A percentile compares a stretch with the other conserved stretches of the same genome.
Conservation (phyloP, 2,888 invertebrate genomes). For the Bhutanitis thaidina region DNA sequence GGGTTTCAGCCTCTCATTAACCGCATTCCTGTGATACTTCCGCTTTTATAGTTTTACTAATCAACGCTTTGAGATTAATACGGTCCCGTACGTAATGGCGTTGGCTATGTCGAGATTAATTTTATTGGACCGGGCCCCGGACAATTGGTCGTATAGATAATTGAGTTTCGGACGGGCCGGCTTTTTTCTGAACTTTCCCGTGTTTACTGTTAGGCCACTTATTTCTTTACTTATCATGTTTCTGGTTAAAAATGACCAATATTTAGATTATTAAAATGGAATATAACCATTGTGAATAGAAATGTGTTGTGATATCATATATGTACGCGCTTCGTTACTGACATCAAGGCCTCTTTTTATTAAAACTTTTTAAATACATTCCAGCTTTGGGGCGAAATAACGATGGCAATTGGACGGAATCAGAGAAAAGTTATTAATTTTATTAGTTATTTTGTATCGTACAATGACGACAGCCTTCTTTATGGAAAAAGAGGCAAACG, state of each 20-base stretch:
- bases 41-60: conserved; percentile 80
- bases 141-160: conserved; percentile 78
- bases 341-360: conserved; percentile 9
- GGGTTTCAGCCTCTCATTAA: conserved; percentile 75
- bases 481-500: too few relatives aligned
- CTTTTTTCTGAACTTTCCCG: conserved; percentile 44
- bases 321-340: conserved; percentile 3
- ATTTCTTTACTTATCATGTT: conserved; percentile 34
- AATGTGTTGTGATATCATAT: conserved; percentile 5
- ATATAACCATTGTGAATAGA: conserved; percentile 20
- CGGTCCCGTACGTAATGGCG: conserved; percentile 70
- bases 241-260: conserved; percentile 27
- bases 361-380: conserved; percentile 5
- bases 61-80: conserved; percentile 77
- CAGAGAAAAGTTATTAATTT: too few relatives aligned
- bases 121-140: conserved; percentile 66
- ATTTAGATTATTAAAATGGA: conserved; percentile 47
- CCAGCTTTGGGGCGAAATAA: too few relatives aligned
- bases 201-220: conserved; percentile 63
- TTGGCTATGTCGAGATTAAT: conserved; percentile 69
- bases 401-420: too few relatives aligned
- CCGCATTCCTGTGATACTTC: conserved; percentile 79
- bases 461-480: too few relatives aligned
- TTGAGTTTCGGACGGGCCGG: conserved; percentile 62
- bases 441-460: too few relatives aligned